Base-by-base conservation (phyloP, 1,140 invertebrate genomes). In the Neelides sp. region DNA sequence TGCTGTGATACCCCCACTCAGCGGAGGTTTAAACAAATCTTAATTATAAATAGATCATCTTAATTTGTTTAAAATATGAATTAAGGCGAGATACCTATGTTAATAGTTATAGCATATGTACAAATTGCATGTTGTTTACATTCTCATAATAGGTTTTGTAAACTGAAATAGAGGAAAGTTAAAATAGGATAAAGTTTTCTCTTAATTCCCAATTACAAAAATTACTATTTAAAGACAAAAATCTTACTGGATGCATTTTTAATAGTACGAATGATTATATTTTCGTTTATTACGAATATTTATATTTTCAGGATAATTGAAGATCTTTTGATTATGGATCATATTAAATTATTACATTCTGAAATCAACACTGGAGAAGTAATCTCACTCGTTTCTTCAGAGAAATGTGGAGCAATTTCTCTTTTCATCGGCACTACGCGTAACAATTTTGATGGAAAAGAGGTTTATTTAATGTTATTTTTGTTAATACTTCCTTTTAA, bases 341-440 rank as follows among this genome's bases (percentile, higher is more conserved):
- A 62, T 52, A 52, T 92, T 24, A 77, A 82, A 55, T 64, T 95
- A 15, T 76, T 77, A 3, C 61, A 74, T 0, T 74, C 80, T 15
- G 75, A 77, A 63, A 68, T 94, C 34, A 71, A 78, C 60, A 65
- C 88, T n/a, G 75, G 77, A 26, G 68, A 75, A 36, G 77, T 88
- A 37, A 75, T 77, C 28, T 67, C 78, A 15, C 63, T 76, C 28
- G 83, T 88, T 0, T 68, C 73, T 13, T 77, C 80, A 35, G 71
- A 81, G 44, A 74, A 74, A 39, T 93, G 85, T 70, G 92, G 92
- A 34, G 91, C 89, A 5, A 74, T 87, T 20, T 88, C 87, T 3
- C 66, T 86, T 28, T 96, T 96, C 71, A 75, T 93, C 48, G 92
- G 92, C 1, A 93, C 83, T 19, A 96, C 91, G 8, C 73, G 91